Conservation (phyloP, 2,113 vertebrate genomes). For the Taurulus bubalis region DNA sequence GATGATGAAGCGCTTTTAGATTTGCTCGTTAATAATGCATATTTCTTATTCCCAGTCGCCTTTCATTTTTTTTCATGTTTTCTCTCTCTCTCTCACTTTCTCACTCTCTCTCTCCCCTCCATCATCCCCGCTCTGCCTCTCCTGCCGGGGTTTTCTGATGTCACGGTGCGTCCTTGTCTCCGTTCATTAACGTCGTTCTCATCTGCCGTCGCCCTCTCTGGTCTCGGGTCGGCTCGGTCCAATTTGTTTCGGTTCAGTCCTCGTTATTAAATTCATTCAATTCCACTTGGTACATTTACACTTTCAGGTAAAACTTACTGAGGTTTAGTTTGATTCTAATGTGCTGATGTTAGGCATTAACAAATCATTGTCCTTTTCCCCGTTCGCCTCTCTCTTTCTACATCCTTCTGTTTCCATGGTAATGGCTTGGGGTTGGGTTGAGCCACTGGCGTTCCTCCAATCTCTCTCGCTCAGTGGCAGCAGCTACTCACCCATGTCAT, state of each 20-base stretch:
- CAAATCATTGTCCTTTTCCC: neutral
- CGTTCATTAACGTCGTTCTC: slow-evolving; percentile 48
- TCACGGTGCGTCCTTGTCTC: slow-evolving; percentile 45
- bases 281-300: neutral
- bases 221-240: slow-evolving; percentile 23
- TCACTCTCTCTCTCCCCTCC: neutral
- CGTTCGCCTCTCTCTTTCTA: slow-evolving; percentile 1
- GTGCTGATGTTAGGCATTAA: slow-evolving; percentile 2
- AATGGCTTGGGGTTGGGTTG: slow-evolving; percentile 42
- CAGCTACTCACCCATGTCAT: slow-evolving; percentile 17
- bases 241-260: slow-evolving; percentile 17
- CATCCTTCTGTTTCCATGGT: slow-evolving; percentile 42
- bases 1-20: slow-evolving; percentile 79
- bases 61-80: slow-evolving; percentile 46
- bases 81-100: slow-evolving; percentile 5
- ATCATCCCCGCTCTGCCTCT: slow-evolving; percentile 20
- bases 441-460: slow-evolving; percentile 11
- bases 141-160: slow-evolving; percentile 26
- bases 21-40: slow-evolving; percentile 73
- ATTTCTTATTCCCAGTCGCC: slow-evolving; percentile 47
- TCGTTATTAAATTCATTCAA: neutral
- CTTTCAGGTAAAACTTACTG: neutral
- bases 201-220: slow-evolving; percentile 26
- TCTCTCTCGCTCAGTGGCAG: slow-evolving; percentile 13
- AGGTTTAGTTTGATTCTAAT: slow-evolving; percentile 8